Evolutionary conservation across 2,113 vertebrate species (phyloP), one percentile per base, ranked within the genome.

Genomic region (Hiodon alosoides): DNA sequence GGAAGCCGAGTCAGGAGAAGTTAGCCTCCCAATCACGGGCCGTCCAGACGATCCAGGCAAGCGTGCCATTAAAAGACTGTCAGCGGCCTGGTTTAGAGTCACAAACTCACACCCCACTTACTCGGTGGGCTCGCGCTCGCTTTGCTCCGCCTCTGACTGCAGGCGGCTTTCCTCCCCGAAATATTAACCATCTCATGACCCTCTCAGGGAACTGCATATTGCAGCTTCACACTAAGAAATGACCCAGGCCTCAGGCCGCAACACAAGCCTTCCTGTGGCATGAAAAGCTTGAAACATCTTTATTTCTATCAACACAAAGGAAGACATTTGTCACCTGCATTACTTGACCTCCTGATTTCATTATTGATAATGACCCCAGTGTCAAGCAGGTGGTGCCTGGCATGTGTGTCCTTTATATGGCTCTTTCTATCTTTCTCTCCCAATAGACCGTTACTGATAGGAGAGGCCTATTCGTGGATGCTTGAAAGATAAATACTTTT

Each of bases 401-500:
- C 51, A 5, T 46, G 11, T 31, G 10, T 74, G 57, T 74, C n/a
- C n/a, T n/a, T n/a, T 67, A n/a, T 67, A 46, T 16, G 52, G 5
- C 62, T 31, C 60, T 5, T 9, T 61, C 58, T 31, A 4, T 46
- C 74, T 74, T 67, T 79, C 53, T 75, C 48, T 55, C 54, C 69
- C 46, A 86, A 86, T 77, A 72, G 81, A 87, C 84, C 78, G 77
- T 79, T 84, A 81, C 79, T 54, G 79, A 91, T 91, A 91, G 93
- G 85, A 89, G 91, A 88, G 90, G 93, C 90, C 90, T 92, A 91
- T 95, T 94, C 93, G 94, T 91, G 96, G 96, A 96, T 98, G 95
- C 95, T 97, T 95, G 94, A 96, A 98, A 98, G 97, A 99, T 98
- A 99, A 99, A 98, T 98, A 98, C 95, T 96, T 98, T 98, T 99